Evolutionary conservation across 2,113 vertebrate species (phyloP).

Genomic region (Willisornis vidua): DNA sequence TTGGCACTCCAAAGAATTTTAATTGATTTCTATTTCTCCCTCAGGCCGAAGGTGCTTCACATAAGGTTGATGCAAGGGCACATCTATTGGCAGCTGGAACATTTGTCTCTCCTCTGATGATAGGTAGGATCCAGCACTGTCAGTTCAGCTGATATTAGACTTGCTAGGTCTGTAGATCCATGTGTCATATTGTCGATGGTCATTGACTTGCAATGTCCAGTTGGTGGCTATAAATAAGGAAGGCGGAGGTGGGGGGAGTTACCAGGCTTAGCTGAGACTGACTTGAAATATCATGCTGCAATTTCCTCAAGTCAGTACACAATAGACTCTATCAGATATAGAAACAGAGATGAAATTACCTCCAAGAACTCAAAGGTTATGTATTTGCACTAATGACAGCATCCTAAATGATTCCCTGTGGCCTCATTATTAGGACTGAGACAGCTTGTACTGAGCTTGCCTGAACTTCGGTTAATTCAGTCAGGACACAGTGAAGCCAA

Average conservation of each 20-base stretch:
- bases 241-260: background rate
- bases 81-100: conserved; percentile 6
- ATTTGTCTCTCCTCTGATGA: background rate
- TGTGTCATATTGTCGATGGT: conserved; percentile 8
- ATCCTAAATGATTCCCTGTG: background rate
- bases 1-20: background rate
- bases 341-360: background rate
- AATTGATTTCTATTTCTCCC: background rate
- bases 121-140: background rate
- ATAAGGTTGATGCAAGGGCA: background rate
- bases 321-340: background rate
- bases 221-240: conserved; percentile 7
- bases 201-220: background rate
- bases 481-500: background rate
- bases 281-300: background rate
- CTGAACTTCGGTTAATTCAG: conserved; percentile 27
- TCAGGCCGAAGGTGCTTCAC: background rate
- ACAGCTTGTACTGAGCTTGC: background rate
- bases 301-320: background rate
- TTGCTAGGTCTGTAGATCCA: conserved; percentile 10
- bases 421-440: background rate
- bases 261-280: background rate
- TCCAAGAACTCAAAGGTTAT: background rate
- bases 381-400: background rate
- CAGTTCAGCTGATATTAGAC: background rate